Evolutionary conservation across 2,888 invertebrate genomes (phyloP).

Genomic region (Microctonus brassicae): DNA sequence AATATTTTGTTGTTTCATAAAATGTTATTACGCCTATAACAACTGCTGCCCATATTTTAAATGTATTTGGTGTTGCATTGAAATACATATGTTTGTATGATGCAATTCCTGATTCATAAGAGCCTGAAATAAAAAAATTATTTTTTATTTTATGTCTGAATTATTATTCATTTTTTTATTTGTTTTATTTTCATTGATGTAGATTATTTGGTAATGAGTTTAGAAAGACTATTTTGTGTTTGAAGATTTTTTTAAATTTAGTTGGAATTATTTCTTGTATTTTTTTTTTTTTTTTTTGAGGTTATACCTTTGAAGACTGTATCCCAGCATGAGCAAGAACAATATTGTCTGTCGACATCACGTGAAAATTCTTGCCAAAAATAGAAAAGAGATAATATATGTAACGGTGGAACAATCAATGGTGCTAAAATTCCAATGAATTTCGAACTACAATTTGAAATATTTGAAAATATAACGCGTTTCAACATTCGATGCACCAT

Average conservation of each 20-base stretch:
- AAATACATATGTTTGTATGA: constrained; percentile 81
- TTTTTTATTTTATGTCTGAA: not conserved
- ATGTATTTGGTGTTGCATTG: constrained; percentile 76
- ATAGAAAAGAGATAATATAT: constrained; percentile 75
- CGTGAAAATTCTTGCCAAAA: constrained; percentile 80
- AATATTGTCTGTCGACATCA: constrained; percentile 76
- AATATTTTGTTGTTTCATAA: constrained; percentile 75
- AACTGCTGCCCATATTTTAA: constrained; percentile 78
- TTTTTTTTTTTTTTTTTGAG: too few relatives aligned
- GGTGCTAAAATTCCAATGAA: constrained; percentile 64
- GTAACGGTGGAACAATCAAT: constrained; percentile 73
- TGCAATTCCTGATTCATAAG: constrained; percentile 79
- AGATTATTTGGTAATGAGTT: too few relatives aligned
- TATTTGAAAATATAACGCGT: constrained; percentile 56
- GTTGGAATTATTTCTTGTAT: too few relatives aligned
- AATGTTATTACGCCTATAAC: constrained; percentile 74
- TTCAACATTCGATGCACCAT: constrained; percentile 55
- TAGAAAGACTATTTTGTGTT: too few relatives aligned
- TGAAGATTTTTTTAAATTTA: too few relatives aligned
- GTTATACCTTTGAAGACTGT: constrained; percentile 79
- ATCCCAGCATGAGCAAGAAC: constrained; percentile 83
- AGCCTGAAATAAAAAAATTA: constrained; percentile 69
- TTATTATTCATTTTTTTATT: not conserved
- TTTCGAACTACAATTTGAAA: constrained; percentile 62
- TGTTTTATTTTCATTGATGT: too few relatives aligned